Conservation (phyloP, 2,888 invertebrate species). For the Ophonus ardosiacus region DNA sequence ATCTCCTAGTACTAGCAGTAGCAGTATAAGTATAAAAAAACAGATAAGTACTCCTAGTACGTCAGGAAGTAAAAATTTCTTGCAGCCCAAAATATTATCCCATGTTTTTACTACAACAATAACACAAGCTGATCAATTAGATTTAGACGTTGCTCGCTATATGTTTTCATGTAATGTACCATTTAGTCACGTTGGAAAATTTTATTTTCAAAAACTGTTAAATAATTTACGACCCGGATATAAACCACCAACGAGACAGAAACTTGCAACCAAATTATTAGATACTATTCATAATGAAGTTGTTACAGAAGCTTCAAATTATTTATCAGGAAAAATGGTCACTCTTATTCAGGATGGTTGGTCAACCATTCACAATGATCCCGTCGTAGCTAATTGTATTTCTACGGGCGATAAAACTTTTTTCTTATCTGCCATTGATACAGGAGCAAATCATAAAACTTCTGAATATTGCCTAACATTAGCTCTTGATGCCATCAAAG, state of each 20-base stretch:
- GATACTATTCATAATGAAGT: background rate
- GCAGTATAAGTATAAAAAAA: background rate
- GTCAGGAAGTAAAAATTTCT: background rate
- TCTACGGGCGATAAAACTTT: slow-evolving; percentile 53
- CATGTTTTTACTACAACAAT: background rate
- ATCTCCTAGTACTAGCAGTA: background rate
- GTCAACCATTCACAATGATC: slow-evolving; percentile 57
- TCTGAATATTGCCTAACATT: slow-evolving; percentile 55
- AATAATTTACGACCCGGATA: slow-evolving; percentile 12
- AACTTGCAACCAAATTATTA: slow-evolving; percentile 20
- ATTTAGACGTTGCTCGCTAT: slow-evolving; percentile 2
- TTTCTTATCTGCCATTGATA: slow-evolving; percentile 58
- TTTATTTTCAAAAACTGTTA: slow-evolving; percentile 13
- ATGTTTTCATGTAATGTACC: slow-evolving; percentile 1
- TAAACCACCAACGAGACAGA: slow-evolving; percentile 17
- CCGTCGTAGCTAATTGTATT: slow-evolving; percentile 49
- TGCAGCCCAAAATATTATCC: background rate
- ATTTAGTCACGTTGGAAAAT: slow-evolving; percentile 2
- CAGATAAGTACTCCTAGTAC: background rate
- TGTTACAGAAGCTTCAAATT: slow-evolving; percentile 1
- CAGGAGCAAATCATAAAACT: slow-evolving; percentile 52
- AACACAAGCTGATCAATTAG: background rate
- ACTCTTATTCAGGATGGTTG: slow-evolving; percentile 52
- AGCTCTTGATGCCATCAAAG: slow-evolving; percentile 51
- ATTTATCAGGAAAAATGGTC: background rate